These are phyloP conservation scores for Drosophila ercepeae DNA, from an alignment of 1,140 invertebrate species.

Conservation along the genomic window DNA sequence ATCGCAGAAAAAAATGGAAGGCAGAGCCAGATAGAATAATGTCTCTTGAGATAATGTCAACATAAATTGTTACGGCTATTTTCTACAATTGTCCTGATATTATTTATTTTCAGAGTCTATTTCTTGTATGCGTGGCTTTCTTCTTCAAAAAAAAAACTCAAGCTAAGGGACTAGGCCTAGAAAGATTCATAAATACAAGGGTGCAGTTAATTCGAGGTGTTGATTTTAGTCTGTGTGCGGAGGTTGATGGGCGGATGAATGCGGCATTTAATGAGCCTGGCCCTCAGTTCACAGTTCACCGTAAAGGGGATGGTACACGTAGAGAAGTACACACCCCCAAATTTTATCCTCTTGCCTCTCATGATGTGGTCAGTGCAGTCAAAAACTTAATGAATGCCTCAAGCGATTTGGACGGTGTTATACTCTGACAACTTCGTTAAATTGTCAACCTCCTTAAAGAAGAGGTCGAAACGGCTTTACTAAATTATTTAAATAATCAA, in stretches of 20 bases:
- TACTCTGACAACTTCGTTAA: no score
- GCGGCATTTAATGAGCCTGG: constrained; percentile 74
- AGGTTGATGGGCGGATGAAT: constrained; percentile 47
- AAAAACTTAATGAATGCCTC: constrained; percentile 79
- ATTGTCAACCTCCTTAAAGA: no score
- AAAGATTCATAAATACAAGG: constrained; percentile 39
- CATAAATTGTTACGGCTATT: constrained; percentile 81
- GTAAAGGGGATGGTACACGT: constrained; percentile 3
- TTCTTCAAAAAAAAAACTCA: no score
- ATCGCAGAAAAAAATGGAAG: constrained; percentile 7
- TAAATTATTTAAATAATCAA: no score
- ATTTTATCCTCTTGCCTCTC: not conserved
- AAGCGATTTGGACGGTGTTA: constrained; percentile 31
- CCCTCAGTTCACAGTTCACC: constrained; percentile 38
- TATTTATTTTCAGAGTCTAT: constrained; percentile 55
- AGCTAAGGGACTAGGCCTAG: no score
- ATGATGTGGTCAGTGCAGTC: constrained; percentile 69
- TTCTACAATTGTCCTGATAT: constrained; percentile 70
- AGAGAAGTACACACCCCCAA: not conserved
- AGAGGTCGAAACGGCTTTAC: no score
- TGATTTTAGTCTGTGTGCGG: constrained; percentile 64
- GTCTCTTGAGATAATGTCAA: constrained; percentile 80
- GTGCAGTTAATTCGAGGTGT: constrained; percentile 57
- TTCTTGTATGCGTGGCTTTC: no score
- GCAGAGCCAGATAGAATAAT: constrained; percentile 44